These are phyloP conservation scores for Papilio aristodemus DNA, from an alignment of 1,140 invertebrate genomes.

Conservation along the genomic window DNA sequence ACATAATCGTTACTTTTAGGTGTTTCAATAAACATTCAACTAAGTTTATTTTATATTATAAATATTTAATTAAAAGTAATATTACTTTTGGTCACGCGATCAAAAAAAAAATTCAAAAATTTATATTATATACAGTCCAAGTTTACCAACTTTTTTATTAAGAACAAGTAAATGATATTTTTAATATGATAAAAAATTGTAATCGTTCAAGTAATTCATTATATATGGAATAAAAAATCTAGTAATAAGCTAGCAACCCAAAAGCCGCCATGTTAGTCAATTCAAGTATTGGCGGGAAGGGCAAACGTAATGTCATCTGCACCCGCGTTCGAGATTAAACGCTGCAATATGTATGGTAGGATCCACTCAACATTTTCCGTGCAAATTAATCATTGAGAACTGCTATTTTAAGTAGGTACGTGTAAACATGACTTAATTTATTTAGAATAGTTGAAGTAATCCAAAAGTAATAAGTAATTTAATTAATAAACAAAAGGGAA, in stretches of 20 bases:
- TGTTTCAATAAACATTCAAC: slow-evolving; percentile 26
- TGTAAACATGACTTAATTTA: too few relatives aligned
- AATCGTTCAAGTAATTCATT: background rate
- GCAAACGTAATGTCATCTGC: background rate
- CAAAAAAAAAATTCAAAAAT: background rate
- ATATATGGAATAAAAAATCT: background rate
- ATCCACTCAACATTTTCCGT: background rate
- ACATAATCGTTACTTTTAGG: slow-evolving; percentile 23
- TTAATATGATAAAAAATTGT: background rate
- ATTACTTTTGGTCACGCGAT: slow-evolving; percentile 13
- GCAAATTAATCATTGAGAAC: background rate
- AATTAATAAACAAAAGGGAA: too few relatives aligned
- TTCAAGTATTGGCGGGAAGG: background rate
- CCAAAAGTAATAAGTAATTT: too few relatives aligned
- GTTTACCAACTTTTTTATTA: background rate
- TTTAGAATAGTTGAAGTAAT: too few relatives aligned
- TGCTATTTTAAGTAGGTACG: too few relatives aligned
- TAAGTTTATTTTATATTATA: slow-evolving; percentile 15
- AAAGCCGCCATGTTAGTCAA: slow-evolving; percentile 2
- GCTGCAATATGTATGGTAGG: background rate
- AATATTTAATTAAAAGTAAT: background rate
- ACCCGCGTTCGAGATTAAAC: background rate
- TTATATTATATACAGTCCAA: background rate
- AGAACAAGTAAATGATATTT: too few relatives aligned
- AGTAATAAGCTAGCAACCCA: background rate